These are phyloP conservation scores for Paratrypauchen microcephalus DNA, from an alignment of 2,797 vertebrate species.

Conservation along the genomic window DNA sequence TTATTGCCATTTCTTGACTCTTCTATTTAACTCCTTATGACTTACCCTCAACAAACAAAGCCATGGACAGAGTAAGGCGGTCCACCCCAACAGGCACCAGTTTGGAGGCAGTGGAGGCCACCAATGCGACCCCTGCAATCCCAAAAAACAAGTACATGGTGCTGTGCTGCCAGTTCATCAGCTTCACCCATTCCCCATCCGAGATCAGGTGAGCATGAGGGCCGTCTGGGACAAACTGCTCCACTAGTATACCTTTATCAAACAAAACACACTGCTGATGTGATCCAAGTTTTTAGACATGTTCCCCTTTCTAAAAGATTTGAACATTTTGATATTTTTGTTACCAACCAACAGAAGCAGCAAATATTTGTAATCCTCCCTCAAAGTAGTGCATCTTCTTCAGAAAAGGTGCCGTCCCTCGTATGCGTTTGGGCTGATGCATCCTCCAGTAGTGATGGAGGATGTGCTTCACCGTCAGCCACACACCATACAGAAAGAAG, in stretches of 20 bases:
- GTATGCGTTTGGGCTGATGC: constrained; percentile 47
- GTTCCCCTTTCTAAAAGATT: background rate
- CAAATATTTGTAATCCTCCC: constrained; percentile 78
- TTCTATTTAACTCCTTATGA: background rate
- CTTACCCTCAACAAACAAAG: constrained; percentile 89
- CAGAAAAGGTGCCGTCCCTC: constrained; percentile 41
- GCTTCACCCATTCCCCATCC: constrained; percentile 82
- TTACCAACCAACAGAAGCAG: constrained; percentile 82
- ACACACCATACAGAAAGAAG: constrained; percentile 89
- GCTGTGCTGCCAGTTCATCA: constrained; percentile 98
- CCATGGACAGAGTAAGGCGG: constrained; percentile 79
- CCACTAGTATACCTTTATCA: constrained; percentile 88
- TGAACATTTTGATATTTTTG: background rate
- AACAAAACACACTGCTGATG: constrained; percentile 1
- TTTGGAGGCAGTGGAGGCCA: constrained; percentile 65
- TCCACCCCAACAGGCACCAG: constrained; percentile 79
- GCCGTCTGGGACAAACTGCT: constrained; percentile 93
- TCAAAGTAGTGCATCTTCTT: constrained; percentile 81
- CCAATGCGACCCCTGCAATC: constrained; percentile 78
- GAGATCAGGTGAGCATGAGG: constrained; percentile 83
- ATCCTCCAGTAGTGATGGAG: constrained; percentile 76
- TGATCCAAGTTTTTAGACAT: background rate
- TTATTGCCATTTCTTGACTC: background rate
- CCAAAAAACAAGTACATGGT: constrained; percentile 98
- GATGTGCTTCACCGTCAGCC: constrained; percentile 85